Conservation (phyloP, 2,888 invertebrate species). For the Caenorhabditis afra region DNA sequence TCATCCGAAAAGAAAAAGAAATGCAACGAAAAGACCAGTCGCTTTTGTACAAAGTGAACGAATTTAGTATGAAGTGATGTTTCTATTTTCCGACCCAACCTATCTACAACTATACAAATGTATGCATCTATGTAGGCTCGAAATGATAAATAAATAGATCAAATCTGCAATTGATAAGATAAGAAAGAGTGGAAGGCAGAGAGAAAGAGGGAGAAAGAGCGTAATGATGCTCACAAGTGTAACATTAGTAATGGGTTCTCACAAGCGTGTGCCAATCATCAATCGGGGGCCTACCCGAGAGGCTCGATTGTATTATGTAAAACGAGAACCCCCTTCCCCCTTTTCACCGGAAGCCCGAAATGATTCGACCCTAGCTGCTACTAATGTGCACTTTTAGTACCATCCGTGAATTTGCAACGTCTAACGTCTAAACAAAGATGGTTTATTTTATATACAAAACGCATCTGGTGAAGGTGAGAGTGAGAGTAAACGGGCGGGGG, state of each 20-base stretch:
- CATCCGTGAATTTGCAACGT: not conserved
- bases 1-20: not conserved
- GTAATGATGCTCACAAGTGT: slow-evolving; percentile 54
- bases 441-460: slow-evolving; percentile 41
- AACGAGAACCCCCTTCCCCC: slow-evolving; percentile 20
- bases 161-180: slow-evolving; percentile 32
- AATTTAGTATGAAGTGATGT: not conserved
- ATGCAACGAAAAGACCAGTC: not conserved
- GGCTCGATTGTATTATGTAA: slow-evolving; percentile 43
- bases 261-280: slow-evolving; percentile 42
- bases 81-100: not conserved
- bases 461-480: slow-evolving; percentile 32
- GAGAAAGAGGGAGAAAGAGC: slow-evolving; percentile 10
- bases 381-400: too few species aligned
- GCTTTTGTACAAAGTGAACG: not conserved
- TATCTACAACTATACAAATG: too few species aligned
- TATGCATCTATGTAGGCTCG: too few species aligned
- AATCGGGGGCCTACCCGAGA: not conserved
- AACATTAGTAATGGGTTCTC: slow-evolving; percentile 60
- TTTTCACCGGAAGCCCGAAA: slow-evolving; percentile 4
- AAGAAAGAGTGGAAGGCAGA: not conserved
- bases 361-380: not conserved
- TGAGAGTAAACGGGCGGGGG: too few species aligned
- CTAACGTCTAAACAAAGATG: slow-evolving; percentile 12
- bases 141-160: slow-evolving; percentile 33